Evolutionary conservation across 2,797 vertebrate species (phyloP).

Genomic region (Sebastes miniatus): DNA sequence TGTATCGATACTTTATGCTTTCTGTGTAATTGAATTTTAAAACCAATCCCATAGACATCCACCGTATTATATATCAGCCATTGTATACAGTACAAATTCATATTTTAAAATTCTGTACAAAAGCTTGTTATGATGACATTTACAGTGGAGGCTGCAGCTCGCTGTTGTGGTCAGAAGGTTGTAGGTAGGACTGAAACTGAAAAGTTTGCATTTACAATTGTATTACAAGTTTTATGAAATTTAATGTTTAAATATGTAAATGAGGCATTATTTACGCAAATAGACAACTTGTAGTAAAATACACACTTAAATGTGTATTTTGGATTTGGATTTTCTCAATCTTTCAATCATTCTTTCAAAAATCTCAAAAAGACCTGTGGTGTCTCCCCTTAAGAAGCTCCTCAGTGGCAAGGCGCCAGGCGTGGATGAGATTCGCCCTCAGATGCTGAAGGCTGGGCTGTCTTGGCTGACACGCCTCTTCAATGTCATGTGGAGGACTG

Average conservation of each 20-base stretch:
- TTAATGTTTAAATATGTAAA: not conserved
- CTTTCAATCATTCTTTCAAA: no score
- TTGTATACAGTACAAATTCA: not conserved
- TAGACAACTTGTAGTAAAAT: not conserved
- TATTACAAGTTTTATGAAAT: not conserved
- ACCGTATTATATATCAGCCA: not conserved
- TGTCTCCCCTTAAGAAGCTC: not conserved
- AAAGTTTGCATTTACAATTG: not conserved
- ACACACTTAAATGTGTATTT: not conserved
- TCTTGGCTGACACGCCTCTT: not conserved
- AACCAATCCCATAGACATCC: not conserved
- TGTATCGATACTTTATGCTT: no score
- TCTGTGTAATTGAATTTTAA: not conserved
- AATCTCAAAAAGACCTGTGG: not conserved
- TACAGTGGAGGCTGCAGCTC: not conserved
- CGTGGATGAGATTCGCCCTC: not conserved
- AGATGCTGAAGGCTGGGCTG: not conserved
- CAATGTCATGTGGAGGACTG: not conserved
- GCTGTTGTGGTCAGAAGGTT: not conserved
- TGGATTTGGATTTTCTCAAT: no score
- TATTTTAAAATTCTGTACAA: not conserved
- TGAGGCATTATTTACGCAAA: not conserved
- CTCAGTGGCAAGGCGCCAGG: no score
- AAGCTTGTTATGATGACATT: not conserved
- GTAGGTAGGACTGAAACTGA: not conserved